A percentile compares a stretch with the other conserved stretches of the same genome.
Evolutionary conservation across 1,140 invertebrate species (phyloP).

Genomic region (Cherax destructor): DNA sequence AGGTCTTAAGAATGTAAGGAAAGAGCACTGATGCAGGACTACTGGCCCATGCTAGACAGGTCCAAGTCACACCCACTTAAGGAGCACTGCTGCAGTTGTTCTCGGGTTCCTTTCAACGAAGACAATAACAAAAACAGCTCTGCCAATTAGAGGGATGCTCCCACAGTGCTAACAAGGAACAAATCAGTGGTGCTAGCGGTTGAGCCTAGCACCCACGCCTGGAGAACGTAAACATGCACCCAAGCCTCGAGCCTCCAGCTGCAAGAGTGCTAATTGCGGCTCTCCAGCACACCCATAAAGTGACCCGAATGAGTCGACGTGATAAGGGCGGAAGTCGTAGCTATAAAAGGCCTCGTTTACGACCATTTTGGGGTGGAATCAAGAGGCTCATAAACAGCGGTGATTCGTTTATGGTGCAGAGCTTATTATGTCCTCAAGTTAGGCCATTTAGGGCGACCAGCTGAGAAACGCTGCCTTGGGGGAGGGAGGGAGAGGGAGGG

Average conservation of each 20-base stretch:
- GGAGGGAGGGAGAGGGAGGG: neutral
- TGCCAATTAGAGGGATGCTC: conserved; percentile 45
- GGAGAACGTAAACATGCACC: conserved; percentile 8
- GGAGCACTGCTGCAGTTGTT: no score
- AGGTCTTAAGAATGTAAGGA: no score
- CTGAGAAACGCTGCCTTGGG: neutral
- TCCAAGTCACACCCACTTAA: no score
- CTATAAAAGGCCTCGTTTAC: conserved; percentile 18
- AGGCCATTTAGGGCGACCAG: conserved; percentile 42
- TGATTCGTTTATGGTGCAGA: conserved; percentile 49
- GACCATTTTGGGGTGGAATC: conserved; percentile 39
- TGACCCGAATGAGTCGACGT: conserved; percentile 27
- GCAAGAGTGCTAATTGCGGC: conserved; percentile 22
- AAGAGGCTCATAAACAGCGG: conserved; percentile 39
- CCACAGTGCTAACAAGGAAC: conserved; percentile 55
- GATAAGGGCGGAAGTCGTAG: conserved; percentile 43
- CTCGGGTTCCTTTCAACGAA: no score
- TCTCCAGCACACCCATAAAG: neutral
- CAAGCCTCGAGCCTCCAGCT: neutral
- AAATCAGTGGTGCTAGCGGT: conserved; percentile 23
- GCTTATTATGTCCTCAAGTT: conserved; percentile 52
- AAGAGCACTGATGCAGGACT: no score
- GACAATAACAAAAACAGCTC: conserved; percentile 30
- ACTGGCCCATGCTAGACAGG: no score
- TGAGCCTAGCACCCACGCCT: neutral